Evolutionary conservation across 1,140 invertebrate species (phyloP), one percentile per base, ranked within the genome.

Genomic region (Charaxes varanes): DNA sequence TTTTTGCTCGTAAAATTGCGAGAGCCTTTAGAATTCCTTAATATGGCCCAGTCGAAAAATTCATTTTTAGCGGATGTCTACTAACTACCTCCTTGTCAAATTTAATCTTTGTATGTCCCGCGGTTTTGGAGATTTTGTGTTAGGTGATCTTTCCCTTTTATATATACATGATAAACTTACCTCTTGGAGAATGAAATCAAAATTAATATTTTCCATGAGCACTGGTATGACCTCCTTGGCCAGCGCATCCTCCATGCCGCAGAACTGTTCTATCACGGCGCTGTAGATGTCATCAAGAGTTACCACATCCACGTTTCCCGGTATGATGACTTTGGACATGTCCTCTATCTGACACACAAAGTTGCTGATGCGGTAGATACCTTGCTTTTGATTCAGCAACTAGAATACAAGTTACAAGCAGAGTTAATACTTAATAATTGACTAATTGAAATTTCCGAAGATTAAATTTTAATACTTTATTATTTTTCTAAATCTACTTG

Each of bases 141-240:
- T n/a, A n/a, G n/a, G n/a, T n/a, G n/a, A n/a, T n/a, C n/a, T n/a
- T n/a, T n/a, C n/a, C n/a, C n/a, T n/a, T n/a, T n/a, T n/a, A n/a
- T n/a, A n/a, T n/a, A n/a, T n/a, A n/a, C n/a, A 47, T 15, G 11
- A 32, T 14, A n/a, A 21, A 43, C 30, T 57, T 62, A 87, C 87
- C 49, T 79, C 79, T 48, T 83, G 79, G 16, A 88, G 64, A 18
- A 88, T 60, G 21, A 79, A 72, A 8, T 76, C 78, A 28, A 80
- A 86, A 23, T 88, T 86, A 0, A 88, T 32, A 45, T 87, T 87
- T 13, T 83, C 70, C 7, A 87, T 51, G 2, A 88, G 53, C 15
- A 73, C 62, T 0, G 83, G 59, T 1, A 83, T 18, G 1, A 87
- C 65, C 30, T 83, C 69, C 41, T 84, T 72, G 0, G 73, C 81